Base-by-base conservation (phyloP, 2,888 invertebrate genomes). In the Mycalesis mineus region DNA sequence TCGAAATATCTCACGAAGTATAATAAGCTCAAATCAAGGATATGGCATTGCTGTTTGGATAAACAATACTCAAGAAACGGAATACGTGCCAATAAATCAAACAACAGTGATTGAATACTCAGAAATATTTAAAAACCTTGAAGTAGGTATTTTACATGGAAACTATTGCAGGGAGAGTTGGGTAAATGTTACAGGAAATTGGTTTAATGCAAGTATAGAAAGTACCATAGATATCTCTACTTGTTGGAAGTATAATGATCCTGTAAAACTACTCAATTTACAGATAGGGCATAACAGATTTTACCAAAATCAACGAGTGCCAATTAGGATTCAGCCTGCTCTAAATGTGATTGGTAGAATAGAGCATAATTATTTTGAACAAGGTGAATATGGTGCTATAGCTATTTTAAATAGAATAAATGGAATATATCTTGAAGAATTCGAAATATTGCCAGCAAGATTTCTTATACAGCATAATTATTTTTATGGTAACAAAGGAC, bases 161-260 rank as follows among this genome's bases (percentile, higher is more conserved):
- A 99, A 99, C 80, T 98, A 94, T 74, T 98, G 98, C 72, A 94
- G 94, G 5, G 91, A 93, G 69, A 92, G 94, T 44, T 93, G 94
- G 87, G 93, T 98, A 0, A 98, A 98, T 78, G 92, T 98, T n/a
- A 97, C 96, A 0, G 95, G 95, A n/a, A 97, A 97, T 76, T 93
- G 91, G 80, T 97, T 98, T 78, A 95, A 94, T 67, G 92, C 93
- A 47, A 96, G 96, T 68, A 77, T 91, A 29, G 93, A 94, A 70
- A 95, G 95, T 60, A 96, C 95, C 0, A 84, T 98, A 29, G 95
- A 96, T 73, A 90, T 97, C 55, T 91, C 94, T 58, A 95, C 97
- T 0, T 98, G 97, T 80, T 97, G 96, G 95, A 91, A 84, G 68
- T 72, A 84, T 63, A 90, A 85, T 60, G 85, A 87, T 56, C 89